Evolutionary conservation across 2,888 invertebrate species (phyloP).

Genomic region (Tachina fera): DNA sequence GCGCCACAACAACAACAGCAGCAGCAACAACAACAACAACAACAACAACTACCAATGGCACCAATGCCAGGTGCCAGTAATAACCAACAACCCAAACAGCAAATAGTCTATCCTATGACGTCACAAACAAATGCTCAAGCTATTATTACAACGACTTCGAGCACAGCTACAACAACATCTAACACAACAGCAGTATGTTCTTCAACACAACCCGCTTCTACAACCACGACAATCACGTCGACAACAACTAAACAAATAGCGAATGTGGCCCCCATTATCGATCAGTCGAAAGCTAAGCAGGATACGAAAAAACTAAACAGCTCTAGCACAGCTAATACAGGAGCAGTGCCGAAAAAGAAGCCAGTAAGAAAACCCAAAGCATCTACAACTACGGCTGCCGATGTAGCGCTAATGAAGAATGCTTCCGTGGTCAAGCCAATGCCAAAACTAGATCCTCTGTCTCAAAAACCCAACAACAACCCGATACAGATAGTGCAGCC

Average conservation of each 20-base stretch:
- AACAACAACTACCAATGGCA: slow-evolving; percentile 32
- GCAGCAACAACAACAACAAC: slow-evolving; percentile 54
- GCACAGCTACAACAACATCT: slow-evolving; percentile 74
- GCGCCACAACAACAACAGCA: slow-evolving; percentile 47
- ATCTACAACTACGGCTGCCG: slow-evolving; percentile 77
- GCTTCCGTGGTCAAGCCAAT: slow-evolving; percentile 82
- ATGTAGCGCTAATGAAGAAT: slow-evolving; percentile 79
- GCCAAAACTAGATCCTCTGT: slow-evolving; percentile 81
- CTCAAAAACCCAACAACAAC: slow-evolving; percentile 81
- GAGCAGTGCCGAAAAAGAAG: slow-evolving; percentile 78
- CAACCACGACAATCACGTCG: slow-evolving; percentile 75
- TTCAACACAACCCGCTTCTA: slow-evolving; percentile 72
- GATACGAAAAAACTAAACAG: slow-evolving; percentile 61
- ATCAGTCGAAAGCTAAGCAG: slow-evolving; percentile 81
- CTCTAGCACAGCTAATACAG: slow-evolving; percentile 70
- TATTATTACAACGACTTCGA: slow-evolving; percentile 73
- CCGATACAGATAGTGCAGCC: slow-evolving; percentile 82
- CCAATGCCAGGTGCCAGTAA: slow-evolving; percentile 2
- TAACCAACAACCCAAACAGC: slow-evolving; percentile 79
- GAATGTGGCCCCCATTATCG: slow-evolving; percentile 83
- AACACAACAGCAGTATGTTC: slow-evolving; percentile 75
- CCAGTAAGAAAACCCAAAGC: slow-evolving; percentile 79
- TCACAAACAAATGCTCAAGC: slow-evolving; percentile 76
- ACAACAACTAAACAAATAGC: slow-evolving; percentile 81
- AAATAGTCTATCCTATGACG: slow-evolving; percentile 80